Base-by-base conservation (phyloP, 2,888 invertebrate genomes). In the Auanema freiburgensis region DNA sequence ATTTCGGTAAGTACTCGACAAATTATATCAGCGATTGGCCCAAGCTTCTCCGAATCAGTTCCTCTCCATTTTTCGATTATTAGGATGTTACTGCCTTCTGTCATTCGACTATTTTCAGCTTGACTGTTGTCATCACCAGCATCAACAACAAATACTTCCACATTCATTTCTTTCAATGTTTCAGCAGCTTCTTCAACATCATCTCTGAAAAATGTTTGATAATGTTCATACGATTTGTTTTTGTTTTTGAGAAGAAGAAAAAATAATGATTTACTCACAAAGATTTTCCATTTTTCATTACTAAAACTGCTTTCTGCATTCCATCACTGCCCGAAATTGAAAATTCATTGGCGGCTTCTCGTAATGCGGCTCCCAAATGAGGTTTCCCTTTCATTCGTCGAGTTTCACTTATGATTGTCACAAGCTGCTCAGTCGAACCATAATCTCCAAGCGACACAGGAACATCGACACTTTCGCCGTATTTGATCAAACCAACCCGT, bases 381-480 rank as follows among this genome's bases (percentile, higher is more conserved):
- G 79, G 70, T 42, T 60, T 63, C 44, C 79, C 82, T 59, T 79
- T 80, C 52, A 82, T 65, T 21, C 82, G 63, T 40, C 79, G 59
- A 0, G 80, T 71, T 41, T 82, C 80, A 46, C 77, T 76, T 41
- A 82, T 76, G 43, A 74, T 64, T 8, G 66, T 50, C 16, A 82
- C 65, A 16, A 82, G 57, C 25, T 82, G 77, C 6, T 75, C 77
- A 23, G 74, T 73, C 42, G 69, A 69, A 44, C 72, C 69, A 54
- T 82, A 82, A 46, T 81, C 82, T 44, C 82, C 82, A 16, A 82
- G 66, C 2, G 80, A 72, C 16, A 82, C 58, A 8, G 81, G 80
- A 24, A 83, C 76, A 24, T 81, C 79, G 4, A 78, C 78, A 14
- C 65, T 65, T 42, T 79, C 77, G 21, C 82, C 80, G 55, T 77